Conservation (phyloP, 2,113 vertebrate genomes). For the Colius striatus region DNA sequence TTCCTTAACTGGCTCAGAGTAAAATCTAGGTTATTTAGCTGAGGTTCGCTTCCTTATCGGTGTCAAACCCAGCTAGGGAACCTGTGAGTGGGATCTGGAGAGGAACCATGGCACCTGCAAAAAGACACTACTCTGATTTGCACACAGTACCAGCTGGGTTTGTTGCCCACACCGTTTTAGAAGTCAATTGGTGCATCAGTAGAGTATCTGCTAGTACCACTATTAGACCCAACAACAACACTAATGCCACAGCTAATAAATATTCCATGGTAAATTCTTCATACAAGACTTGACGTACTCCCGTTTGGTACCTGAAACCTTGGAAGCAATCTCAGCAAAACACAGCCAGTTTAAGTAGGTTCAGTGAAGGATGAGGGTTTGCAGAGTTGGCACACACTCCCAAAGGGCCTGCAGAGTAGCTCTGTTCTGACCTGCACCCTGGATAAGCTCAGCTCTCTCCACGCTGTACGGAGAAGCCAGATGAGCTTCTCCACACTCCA, state of each 20-base stretch:
- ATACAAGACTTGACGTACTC: background rate
- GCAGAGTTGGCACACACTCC: background rate
- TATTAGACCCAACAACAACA: background rate
- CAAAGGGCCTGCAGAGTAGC: background rate
- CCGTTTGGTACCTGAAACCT: background rate
- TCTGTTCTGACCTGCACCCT: background rate
- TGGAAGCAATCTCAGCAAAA: background rate
- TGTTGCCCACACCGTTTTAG: fast-evolving
- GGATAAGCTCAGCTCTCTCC: background rate
- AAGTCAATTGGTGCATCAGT: background rate
- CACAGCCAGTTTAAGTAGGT: background rate
- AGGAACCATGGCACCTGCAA: background rate
- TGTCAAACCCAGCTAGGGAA: background rate
- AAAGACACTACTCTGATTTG: fast-evolving
- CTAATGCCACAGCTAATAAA: background rate
- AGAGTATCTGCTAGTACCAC: too few species aligned
- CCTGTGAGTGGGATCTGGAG: background rate
- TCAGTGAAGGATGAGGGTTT: background rate
- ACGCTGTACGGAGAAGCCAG: background rate
- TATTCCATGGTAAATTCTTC: background rate
- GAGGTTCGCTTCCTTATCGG: background rate
- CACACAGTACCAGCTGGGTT: fast-evolving
- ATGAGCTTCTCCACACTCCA: background rate
- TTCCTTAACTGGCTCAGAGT: background rate
- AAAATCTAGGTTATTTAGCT: slow-evolving; percentile 25